phyloP scores from a whole-genome alignment of 1,140 invertebrate species.

The Sitobion miscanthi region DNA sequence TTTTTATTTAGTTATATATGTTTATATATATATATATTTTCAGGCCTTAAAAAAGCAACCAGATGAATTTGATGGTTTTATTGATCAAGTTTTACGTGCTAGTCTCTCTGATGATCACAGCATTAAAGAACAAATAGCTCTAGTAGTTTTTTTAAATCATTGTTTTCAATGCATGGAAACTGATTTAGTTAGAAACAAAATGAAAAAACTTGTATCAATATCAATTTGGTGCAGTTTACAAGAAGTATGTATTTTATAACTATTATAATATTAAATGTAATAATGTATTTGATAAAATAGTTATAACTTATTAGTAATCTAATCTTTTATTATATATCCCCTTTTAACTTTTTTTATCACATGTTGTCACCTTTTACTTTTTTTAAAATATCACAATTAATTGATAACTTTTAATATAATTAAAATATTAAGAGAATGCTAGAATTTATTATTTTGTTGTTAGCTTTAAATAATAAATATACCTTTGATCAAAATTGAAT shows the following conservation, averaged over 20 bases:
- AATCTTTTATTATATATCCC: background rate
- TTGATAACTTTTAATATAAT: no score
- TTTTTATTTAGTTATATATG: constrained; percentile 26
- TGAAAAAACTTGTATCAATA: constrained; percentile 89
- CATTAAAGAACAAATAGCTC: constrained; percentile 82
- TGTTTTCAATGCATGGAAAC: constrained; percentile 98
- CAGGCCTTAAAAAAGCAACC: constrained; percentile 81
- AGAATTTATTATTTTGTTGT: no score
- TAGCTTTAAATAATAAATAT: no score
- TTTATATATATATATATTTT: constrained; percentile 8
- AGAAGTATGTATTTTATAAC: constrained; percentile 66
- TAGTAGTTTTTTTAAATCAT: constrained; percentile 93
- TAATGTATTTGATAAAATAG: background rate
- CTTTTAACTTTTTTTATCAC: no score
- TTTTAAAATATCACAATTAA: no score
- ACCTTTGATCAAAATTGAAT: no score
- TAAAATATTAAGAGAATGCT: no score
- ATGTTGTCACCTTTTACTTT: no score
- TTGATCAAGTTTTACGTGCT: constrained; percentile 80
- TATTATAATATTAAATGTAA: background rate
- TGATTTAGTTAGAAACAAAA: constrained; percentile 87
- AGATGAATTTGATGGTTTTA: constrained; percentile 85
- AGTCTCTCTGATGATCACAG: constrained; percentile 70
- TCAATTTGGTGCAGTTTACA: constrained; percentile 94
- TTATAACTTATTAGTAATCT: background rate